Percentiles rank a stretch among this genome's conserved stretches.
Conservation (phyloP, 2,888 invertebrate species). For the Boloria selene region DNA sequence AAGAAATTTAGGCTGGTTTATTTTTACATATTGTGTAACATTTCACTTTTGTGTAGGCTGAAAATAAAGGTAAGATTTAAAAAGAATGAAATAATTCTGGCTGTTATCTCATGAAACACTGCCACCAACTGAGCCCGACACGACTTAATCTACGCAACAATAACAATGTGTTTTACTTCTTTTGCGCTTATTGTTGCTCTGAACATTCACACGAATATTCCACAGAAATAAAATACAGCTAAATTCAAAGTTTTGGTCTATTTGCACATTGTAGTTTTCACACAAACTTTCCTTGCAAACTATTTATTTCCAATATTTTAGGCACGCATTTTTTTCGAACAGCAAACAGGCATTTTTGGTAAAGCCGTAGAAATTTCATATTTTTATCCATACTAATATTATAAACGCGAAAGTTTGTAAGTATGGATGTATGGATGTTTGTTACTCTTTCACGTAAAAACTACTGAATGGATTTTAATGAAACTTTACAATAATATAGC, state of each 20-base stretch:
- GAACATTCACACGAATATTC: conserved; percentile 18
- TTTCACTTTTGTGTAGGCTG: conserved; percentile 7
- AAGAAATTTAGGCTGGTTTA: background rate
- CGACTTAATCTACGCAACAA: conserved; percentile 68
- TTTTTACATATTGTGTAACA: background rate
- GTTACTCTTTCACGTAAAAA: no score
- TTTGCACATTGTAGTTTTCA: background rate
- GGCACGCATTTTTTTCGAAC: no score
- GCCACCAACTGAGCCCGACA: conserved; percentile 55
- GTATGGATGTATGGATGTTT: no score
- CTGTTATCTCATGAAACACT: conserved; percentile 54
- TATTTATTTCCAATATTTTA: background rate
- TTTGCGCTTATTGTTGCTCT: conserved; percentile 71
- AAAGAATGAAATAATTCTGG: conserved; percentile 14
- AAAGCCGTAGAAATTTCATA: no score
- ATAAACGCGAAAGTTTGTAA: no score
- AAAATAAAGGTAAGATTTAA: conserved; percentile 19
- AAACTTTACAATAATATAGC: no score
- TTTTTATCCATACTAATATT: no score
- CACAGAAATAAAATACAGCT: conserved; percentile 8
- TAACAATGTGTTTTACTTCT: conserved; percentile 74
- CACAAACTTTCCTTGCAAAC: background rate
- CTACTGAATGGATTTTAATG: no score
- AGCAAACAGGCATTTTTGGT: no score
- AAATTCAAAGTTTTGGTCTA: background rate